Evolutionary conservation across 30 jellyfish, hydroid and myxozoan genomes (phyloP), one percentile per base, ranked within the genome.

Genomic region (Mastigias papua): DNA sequence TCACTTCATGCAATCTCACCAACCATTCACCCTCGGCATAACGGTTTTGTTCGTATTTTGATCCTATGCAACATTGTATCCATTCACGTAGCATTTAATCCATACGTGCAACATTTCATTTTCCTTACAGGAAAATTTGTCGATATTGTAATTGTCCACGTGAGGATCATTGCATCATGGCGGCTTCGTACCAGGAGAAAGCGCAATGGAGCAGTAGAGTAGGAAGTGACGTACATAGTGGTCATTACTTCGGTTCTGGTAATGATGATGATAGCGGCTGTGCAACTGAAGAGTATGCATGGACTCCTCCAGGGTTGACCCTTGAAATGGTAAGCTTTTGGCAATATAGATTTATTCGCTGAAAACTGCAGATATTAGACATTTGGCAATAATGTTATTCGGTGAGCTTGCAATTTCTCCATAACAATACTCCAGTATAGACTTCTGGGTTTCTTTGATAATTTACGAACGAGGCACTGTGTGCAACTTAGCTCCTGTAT

Each of bases 231-330:
- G 57, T 57, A 11, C 89, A 89, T n/a, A 34, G 78, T 15, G 86
- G 70, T 51, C 89, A 86, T 64, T 50, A 58, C 65, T 73, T 66
- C 34, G 86, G 92, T 34, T 64, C 82, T 75, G 98, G 98, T 7
- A 94, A 90, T 68, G 99, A 94, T 50, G 97, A 90, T 34, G 99
- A 94, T 60, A 94, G 99, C 65, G 99, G 99, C 0, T 94, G 99
- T 64, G 89, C 97, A 29, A 94, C 99, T 0, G 99, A 94, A 48
- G 99, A 94, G 78, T 94, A 83, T 77, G 94, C 97, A 10, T 94
- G 99, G 99, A 91, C 89, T 34, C 99, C 99, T 15, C 95, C 99
- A 27, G 99, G 99, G 7, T 76, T 94, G n/a, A 76, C 67, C 67
- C 17, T 51, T 4, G 67, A 16, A 51, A 51, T 51, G 67, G 67